Evolutionary conservation across 2,888 invertebrate genomes (phyloP).

Genomic region (Eupeodes latifasciatus): DNA sequence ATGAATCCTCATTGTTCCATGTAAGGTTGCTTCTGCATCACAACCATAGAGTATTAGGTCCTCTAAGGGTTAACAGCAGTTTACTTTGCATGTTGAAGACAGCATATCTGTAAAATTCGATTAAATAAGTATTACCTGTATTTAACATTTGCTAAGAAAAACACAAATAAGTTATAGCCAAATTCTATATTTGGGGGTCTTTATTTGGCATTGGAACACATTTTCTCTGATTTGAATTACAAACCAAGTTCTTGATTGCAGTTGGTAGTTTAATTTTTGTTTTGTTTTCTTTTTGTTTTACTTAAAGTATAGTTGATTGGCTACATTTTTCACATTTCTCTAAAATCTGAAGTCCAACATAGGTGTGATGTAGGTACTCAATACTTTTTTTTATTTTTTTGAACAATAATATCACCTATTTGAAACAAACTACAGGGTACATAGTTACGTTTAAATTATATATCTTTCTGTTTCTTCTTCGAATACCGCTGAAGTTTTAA

Average conservation of each 20-base stretch:
- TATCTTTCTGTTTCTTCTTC: background rate
- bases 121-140: too few relatives aligned
- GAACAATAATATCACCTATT: constrained; percentile 28
- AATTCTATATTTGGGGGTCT: constrained; percentile 41
- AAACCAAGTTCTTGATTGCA: constrained; percentile 42
- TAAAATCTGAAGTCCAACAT: constrained; percentile 39
- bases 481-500: constrained; percentile 38
- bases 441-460: constrained; percentile 39
- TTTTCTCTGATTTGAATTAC: constrained; percentile 37
- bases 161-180: constrained; percentile 19
- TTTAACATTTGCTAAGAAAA: background rate
- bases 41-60: too few relatives aligned
- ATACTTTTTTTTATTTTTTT: constrained; percentile 20
- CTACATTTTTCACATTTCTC: constrained; percentile 28
- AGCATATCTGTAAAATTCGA: too few relatives aligned
- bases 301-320: constrained; percentile 37
- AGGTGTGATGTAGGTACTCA: constrained; percentile 23
- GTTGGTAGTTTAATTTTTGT: constrained; percentile 24
- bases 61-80: too few relatives aligned
- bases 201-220: constrained; percentile 45
- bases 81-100: too few relatives aligned
- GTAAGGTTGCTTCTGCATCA: too few relatives aligned
- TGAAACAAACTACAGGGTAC: constrained; percentile 47
- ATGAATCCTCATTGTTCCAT: too few relatives aligned
- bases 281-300: background rate